Base-by-base conservation (phyloP, 2,888 invertebrate species). In the Heliconius hortense region DNA sequence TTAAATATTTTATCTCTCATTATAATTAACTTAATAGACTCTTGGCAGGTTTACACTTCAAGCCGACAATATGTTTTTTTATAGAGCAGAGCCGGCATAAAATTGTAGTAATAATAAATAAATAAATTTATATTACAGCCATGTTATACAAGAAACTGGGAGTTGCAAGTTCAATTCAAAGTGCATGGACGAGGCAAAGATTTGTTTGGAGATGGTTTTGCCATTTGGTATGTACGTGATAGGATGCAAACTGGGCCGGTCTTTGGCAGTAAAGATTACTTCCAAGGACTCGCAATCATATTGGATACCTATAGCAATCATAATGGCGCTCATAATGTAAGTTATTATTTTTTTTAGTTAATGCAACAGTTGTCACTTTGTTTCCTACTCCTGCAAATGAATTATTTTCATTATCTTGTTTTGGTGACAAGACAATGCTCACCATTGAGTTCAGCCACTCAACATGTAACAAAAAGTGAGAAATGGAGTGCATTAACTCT, bases 251-350 rank as follows among this genome's bases (percentile, higher is more conserved):
- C 91, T 0, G 99, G 99, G 0, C 96, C 97, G 0, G 98, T 99
- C 7, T 99, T 99, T 93, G 99, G 99, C 24, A 98, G 97, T 88
- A 97, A 96, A 85, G 98, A 99, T 89, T 96, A 95, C 85, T 99
- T 99, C 91, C 95, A 96, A 81, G 97, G 99, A 0, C 93, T 99
- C 59, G 98, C 97, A 7, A 95, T 99, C 59, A 97, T 99, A 86
- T 91, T 99, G 78, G 99, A 99, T 86, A 99, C 99, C 0, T 99
- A 99, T 89, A 99, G 98, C 90, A 99, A 99, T 90, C 99, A 99
- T 85, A 99, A 99, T 94, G 99, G 99, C 8, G 98, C 98, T 26
- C 99, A 99, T 88, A 98, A 98, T 95, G 99, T 99, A 93, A 95
- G 96, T 89, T n/a, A n/a, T n/a, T n/a, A 18, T n/a, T 24, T 26